These are phyloP conservation scores for Tipula lateralis DNA, from an alignment of 2,888 invertebrate species.

Conservation along the genomic window DNA sequence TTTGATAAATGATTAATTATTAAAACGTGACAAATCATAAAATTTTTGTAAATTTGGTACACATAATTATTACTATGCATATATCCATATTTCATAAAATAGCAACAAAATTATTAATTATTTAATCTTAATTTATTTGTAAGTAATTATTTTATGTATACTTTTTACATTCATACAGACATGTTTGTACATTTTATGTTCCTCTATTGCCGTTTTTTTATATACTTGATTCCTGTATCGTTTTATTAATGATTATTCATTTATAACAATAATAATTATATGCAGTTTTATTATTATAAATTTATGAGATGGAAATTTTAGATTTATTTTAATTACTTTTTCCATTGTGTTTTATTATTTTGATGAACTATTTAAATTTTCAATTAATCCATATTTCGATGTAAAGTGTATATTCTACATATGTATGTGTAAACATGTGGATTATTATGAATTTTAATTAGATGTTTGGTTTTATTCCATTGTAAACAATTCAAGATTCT, in stretches of 20 bases:
- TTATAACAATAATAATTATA: not conserved
- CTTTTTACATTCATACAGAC: not conserved
- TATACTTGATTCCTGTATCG: not conserved
- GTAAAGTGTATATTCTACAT: too few relatives aligned
- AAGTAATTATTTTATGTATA: not conserved
- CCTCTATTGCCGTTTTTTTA: not conserved
- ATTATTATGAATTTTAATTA: not conserved
- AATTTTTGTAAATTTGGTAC: not conserved
- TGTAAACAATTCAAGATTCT: too few relatives aligned
- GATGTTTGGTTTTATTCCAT: not conserved
- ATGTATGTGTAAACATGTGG: not conserved
- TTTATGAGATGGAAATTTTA: slow-evolving; percentile 16
- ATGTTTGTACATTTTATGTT: not conserved
- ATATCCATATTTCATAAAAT: not conserved
- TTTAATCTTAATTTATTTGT: not conserved
- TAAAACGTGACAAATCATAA: not conserved
- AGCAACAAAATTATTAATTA: not conserved
- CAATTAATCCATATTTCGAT: not conserved
- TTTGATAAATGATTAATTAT: not conserved
- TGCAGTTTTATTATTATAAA: not conserved
- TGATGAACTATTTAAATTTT: not conserved
- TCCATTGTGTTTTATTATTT: not conserved
- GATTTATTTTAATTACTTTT: not conserved
- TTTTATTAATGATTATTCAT: not conserved
- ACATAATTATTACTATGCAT: not conserved